phyloP scores from a whole-genome alignment of 2,113 vertebrate species.

The Eurypyga helias region DNA sequence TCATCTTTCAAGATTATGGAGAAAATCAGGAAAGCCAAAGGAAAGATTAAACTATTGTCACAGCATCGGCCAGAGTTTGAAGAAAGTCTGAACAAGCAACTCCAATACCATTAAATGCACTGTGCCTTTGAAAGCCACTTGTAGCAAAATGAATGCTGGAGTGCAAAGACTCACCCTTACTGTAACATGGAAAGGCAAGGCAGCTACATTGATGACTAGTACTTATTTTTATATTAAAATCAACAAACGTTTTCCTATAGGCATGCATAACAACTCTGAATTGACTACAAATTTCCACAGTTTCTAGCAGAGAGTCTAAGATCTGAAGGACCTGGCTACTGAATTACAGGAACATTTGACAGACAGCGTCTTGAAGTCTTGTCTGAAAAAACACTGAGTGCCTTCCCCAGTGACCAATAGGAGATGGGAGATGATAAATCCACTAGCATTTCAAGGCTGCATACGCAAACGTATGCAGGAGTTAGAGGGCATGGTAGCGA shows the following conservation, averaged over 20 bases:
- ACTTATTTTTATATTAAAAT: slow-evolving; percentile 23
- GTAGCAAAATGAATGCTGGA: neutral
- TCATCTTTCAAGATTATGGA: neutral
- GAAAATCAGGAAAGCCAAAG: neutral
- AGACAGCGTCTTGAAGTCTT: neutral
- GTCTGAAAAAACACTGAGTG: neutral
- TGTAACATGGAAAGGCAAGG: neutral
- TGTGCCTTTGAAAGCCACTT: neutral
- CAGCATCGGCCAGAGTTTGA: neutral
- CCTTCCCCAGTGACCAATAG: neutral
- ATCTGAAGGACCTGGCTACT: neutral
- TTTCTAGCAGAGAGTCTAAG: neutral
- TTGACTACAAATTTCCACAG: neutral
- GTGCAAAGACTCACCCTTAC: neutral
- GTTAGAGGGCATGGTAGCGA: neutral
- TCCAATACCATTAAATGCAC: neutral
- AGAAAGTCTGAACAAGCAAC: neutral
- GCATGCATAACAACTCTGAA: neutral
- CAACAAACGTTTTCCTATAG: neutral
- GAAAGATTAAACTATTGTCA: neutral
- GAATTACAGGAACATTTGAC: neutral
- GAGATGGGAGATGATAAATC: neutral
- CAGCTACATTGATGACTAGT: neutral
- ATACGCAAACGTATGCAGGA: neutral
- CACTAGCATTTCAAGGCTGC: neutral